These are phyloP conservation scores for Sisyra terminalis DNA, from an alignment of 2,888 invertebrate genomes.

Conservation along the genomic window DNA sequence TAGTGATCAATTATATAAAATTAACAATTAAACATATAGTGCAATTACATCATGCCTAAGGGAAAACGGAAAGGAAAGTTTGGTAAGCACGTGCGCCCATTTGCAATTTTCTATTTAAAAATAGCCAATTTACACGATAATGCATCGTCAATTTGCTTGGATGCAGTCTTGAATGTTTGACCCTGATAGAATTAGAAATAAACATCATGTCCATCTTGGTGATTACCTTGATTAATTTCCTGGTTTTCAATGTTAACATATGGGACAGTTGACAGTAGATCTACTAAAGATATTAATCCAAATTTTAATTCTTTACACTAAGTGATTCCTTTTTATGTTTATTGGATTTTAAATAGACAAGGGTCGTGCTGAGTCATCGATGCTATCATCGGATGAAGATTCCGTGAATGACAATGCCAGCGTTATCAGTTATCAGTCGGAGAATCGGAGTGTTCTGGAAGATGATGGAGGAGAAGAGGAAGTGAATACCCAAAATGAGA, in stretches of 20 bases:
- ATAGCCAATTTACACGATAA: too few relatives aligned
- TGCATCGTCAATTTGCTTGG: too few relatives aligned
- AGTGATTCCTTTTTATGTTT: background rate
- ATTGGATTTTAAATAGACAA: conserved; percentile 2
- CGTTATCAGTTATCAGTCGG: conserved; percentile 62
- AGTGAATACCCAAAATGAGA: conserved; percentile 51
- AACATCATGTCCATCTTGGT: too few relatives aligned
- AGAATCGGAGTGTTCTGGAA: conserved; percentile 42
- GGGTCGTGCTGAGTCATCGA: conserved; percentile 3
- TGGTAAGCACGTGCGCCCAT: conserved; percentile 31
- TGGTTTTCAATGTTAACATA: too few relatives aligned
- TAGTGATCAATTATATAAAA: conserved; percentile 37
- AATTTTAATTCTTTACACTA: too few relatives aligned
- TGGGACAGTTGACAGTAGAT: too few relatives aligned
- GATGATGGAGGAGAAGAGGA: conserved; percentile 19
- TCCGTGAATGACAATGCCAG: conserved; percentile 66
- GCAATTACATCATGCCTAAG: conserved; percentile 42
- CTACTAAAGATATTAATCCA: too few relatives aligned
- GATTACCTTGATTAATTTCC: too few relatives aligned
- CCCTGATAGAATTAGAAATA: too few relatives aligned
- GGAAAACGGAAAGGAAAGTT: conserved; percentile 59
- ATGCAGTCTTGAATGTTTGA: too few relatives aligned
- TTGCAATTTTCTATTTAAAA: too few relatives aligned
- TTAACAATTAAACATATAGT: conserved; percentile 18
- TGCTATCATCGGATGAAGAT: conserved; percentile 55